These are phyloP conservation scores for Caretta caretta DNA, from an alignment of 2,113 vertebrate genomes.

Conservation along the genomic window DNA sequence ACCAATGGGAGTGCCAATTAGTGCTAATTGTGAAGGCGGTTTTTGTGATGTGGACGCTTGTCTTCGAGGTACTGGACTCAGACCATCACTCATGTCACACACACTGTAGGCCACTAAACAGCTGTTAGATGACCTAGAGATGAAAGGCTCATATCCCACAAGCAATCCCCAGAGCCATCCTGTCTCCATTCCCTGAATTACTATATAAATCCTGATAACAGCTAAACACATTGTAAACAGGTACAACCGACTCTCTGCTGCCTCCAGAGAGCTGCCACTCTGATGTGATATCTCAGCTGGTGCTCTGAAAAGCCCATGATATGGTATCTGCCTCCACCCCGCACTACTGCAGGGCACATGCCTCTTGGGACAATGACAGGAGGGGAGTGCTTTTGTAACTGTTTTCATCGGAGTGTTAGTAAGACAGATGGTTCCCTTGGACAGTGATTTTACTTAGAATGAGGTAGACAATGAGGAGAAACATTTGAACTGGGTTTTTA, in stretches of 20 bases:
- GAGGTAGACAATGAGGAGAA: neutral
- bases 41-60: neutral
- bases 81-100: slow-evolving; percentile 60
- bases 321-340: neutral
- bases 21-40: neutral
- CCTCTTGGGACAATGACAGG: neutral
- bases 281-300: slow-evolving; percentile 33
- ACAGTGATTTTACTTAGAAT: neutral
- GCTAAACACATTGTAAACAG: neutral
- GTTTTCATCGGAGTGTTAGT: neutral
- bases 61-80: neutral
- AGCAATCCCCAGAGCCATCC: slow-evolving; percentile 52
- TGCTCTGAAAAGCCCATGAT: slow-evolving; percentile 1
- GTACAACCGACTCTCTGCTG: slow-evolving; percentile 33
- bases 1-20: slow-evolving; percentile 15
- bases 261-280: slow-evolving; percentile 10
- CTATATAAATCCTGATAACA: slow-evolving; percentile 66
- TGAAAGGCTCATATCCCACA: slow-evolving; percentile 39
- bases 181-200: slow-evolving; percentile 27
- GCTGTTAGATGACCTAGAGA: slow-evolving; percentile 59
- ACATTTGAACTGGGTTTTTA: neutral
- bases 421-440: neutral
- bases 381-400: neutral
- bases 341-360: fast-evolving
- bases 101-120: slow-evolving; percentile 19